phyloP scores from a whole-genome alignment of 2,113 vertebrate genomes.

The Isurus oxyrinchus region DNA sequence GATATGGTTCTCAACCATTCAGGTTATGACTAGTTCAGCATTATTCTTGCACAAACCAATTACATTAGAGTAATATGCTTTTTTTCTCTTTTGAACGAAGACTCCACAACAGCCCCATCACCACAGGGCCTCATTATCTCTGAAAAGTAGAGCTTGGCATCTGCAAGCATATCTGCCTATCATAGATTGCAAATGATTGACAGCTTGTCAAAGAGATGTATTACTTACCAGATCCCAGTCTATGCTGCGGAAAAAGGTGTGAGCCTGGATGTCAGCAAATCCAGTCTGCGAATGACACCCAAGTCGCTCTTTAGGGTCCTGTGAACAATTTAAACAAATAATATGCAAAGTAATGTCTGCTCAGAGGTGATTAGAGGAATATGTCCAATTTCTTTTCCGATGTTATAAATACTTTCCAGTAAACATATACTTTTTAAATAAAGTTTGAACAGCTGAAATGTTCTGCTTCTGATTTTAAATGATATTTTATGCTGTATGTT shows the following conservation, averaged over 20 bases:
- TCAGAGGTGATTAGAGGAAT: background rate
- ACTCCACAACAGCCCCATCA: background rate
- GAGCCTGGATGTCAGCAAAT: constrained; percentile 92
- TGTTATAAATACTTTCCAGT: background rate
- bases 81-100: background rate
- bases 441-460: background rate
- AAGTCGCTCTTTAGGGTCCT: constrained; percentile 97
- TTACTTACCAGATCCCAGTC: constrained; percentile 94
- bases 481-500: background rate
- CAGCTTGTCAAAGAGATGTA: background rate
- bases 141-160: background rate
- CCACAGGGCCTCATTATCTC: background rate
- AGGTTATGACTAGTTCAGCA: background rate
- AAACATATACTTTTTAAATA: background rate
- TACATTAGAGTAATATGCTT: background rate
- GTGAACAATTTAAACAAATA: constrained; percentile 36
- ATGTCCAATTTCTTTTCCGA: background rate
- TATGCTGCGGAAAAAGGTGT: constrained; percentile 96
- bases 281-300: constrained; percentile 90
- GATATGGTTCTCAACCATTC: background rate
- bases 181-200: background rate
- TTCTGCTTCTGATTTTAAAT: background rate
- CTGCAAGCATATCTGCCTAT: background rate
- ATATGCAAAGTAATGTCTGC: background rate
- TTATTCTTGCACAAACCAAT: background rate